These are phyloP conservation scores for Leptinotarsa lineolata DNA, from an alignment of 1,140 invertebrate species.

Conservation along the genomic window DNA sequence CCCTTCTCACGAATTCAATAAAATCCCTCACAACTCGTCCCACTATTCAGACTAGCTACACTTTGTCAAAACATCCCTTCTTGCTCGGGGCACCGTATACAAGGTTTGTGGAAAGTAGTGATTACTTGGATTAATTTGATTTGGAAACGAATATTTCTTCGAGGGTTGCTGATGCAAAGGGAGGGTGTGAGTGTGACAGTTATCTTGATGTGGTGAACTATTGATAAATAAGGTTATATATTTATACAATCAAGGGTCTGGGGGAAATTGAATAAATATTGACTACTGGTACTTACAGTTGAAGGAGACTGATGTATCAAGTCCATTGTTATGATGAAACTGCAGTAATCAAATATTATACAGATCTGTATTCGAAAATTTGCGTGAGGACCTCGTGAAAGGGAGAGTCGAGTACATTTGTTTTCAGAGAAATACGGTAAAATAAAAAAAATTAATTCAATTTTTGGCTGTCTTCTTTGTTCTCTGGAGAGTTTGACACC, in stretches of 20 bases:
- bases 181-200: conserved; percentile 7
- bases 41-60: conserved; percentile 7
- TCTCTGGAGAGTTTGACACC: no score
- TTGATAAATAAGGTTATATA: conserved; percentile 4
- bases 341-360: no score
- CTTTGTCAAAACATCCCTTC: conserved; percentile 15
- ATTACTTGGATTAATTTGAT: conserved; percentile 17
- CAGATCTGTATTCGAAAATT: no score
- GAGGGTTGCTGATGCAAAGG: neutral
- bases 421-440: no score
- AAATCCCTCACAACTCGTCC: neutral
- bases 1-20: neutral
- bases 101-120: conserved; percentile 2
- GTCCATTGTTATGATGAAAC: neutral
- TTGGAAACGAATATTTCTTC: conserved; percentile 9
- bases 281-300: neutral
- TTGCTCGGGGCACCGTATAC: neutral
- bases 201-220: conserved; percentile 6
- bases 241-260: neutral
- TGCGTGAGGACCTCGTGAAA: no score
- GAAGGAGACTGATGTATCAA: neutral
- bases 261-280: neutral
- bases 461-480: no score
- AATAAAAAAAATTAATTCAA: no score
- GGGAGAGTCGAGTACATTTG: no score